A percentile compares a stretch with the other conserved stretches of the same genome.
Evolutionary conservation across 2,113 vertebrate species (phyloP).

Genomic region (Mirza zaza): DNA sequence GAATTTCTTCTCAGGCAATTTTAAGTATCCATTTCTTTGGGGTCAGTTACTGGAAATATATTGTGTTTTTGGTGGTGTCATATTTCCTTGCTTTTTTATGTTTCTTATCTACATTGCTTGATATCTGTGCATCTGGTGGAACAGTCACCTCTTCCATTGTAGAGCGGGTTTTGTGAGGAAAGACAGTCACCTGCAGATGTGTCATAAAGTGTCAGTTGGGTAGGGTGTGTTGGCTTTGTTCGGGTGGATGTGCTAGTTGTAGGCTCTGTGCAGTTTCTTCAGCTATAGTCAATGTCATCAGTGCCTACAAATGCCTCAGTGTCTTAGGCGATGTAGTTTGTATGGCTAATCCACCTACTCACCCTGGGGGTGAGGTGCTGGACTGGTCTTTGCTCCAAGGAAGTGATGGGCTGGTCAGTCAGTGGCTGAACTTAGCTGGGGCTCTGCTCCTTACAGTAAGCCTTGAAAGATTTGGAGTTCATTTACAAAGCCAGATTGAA

Average conservation of each 20-base stretch:
- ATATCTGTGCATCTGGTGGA: neutral
- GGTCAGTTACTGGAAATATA: neutral
- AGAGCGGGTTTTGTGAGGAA: neutral
- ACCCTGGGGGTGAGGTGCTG: neutral
- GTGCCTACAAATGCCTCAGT: neutral
- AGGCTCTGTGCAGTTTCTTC: neutral
- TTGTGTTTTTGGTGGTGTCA: neutral
- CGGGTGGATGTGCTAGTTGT: neutral
- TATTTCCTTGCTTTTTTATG: neutral
- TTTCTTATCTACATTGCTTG: neutral
- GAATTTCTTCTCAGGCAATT: neutral
- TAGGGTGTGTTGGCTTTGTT: neutral
- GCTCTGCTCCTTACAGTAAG: neutral
- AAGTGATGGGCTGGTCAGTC: neutral
- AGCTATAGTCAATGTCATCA: neutral
- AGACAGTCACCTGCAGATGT: neutral
- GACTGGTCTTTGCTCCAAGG: neutral
- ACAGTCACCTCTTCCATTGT: neutral
- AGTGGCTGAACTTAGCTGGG: neutral
- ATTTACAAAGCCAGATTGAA: neutral
- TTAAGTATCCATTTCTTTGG: neutral
- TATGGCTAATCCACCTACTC: neutral
- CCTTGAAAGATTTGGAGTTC: neutral
- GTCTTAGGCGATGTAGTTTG: neutral
- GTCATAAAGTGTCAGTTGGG: neutral